Percentiles rank a stretch among this genome's conserved stretches.
These are phyloP conservation scores for Trissonchulus latispiculum DNA, from an alignment of 2,888 invertebrate genomes.

Conservation along the genomic window DNA sequence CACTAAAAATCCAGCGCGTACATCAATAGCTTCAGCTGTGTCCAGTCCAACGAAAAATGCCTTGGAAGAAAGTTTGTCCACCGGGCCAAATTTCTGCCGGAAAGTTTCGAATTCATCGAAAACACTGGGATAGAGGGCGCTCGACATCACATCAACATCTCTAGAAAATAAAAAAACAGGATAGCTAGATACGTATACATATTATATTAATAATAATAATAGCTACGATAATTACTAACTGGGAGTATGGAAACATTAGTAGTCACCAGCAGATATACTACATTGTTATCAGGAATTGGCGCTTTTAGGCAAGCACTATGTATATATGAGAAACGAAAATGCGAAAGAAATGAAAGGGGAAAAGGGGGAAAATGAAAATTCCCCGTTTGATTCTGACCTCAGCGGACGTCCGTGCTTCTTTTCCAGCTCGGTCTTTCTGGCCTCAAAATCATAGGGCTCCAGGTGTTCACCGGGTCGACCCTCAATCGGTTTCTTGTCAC, in stretches of 20 bases:
- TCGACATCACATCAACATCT: slow-evolving; percentile 86
- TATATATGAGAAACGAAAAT: neutral
- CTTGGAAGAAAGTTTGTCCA: slow-evolving; percentile 85
- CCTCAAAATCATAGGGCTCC: slow-evolving; percentile 70
- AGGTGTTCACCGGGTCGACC: slow-evolving; percentile 81
- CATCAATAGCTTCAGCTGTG: slow-evolving; percentile 59
- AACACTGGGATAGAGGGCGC: slow-evolving; percentile 89
- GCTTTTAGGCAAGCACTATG: no score
- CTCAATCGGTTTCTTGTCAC: slow-evolving; percentile 55
- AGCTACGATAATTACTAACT: no score
- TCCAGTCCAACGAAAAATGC: slow-evolving; percentile 90
- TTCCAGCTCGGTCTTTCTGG: slow-evolving; percentile 62
- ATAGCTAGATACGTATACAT: no score
- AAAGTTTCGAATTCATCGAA: slow-evolving; percentile 79
- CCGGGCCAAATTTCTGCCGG: slow-evolving; percentile 78
- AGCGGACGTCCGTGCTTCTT: slow-evolving; percentile 59
- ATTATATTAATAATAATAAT: no score
- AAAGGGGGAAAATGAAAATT: neutral
- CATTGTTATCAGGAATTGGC: no score
- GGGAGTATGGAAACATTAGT: no score
- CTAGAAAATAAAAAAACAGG: slow-evolving; percentile 38
- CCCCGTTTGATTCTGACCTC: slow-evolving; percentile 11
- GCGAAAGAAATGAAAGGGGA: no score
- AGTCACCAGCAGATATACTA: no score
- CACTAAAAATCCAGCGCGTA: no score